Base-by-base conservation (phyloP, 1,140 invertebrate genomes). In the Copidosoma floridanum region DNA sequence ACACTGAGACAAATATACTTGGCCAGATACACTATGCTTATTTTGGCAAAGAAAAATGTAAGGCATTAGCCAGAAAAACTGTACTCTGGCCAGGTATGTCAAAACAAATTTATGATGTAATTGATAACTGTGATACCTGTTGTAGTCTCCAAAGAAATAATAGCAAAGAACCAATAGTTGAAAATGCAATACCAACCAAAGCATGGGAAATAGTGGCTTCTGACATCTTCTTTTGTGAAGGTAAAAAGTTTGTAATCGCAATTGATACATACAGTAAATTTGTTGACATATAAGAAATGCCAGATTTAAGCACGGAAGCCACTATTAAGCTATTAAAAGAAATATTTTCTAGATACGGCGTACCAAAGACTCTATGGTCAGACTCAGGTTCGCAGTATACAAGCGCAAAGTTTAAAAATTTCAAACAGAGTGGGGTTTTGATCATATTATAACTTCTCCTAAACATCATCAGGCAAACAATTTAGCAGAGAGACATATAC, bases 81-180 rank as follows among this genome's bases (percentile, higher is more conserved):
- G 64, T 82, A 37, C 82, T 65, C 63, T 82, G 78, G 76, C 78
- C 78, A 18, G 65, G 65, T n/a, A 79, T 83, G 60, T 66, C 66
- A 37, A 72, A 73, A 41, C 69, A 83, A 44, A 80, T 83, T 29
- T 70, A 74, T 71, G 65, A 78, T 47, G 61, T 71, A 16, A 66
- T 83, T 18, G 51, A 55, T 21, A 71, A 70, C 57, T 82, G 81
- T 71, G 40, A 65, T 43, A 66, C 60, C 37, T 82, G 81, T 68
- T 5, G 60, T 29, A 70, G 65, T 57, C 70, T 66, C 67, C 50
- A 50, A 47, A 65, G 57, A 12, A 61, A 54, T 16, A 71, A 72
- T 55, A n/a, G 50, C 20, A 72, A 75, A 65, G 71, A 81, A 65
- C 71, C 76, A 11, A 52, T 81, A 56, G 57, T 67, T 16, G 32